Evolutionary conservation across 2,113 vertebrate species (phyloP).

Genomic region (Hylia prasina): DNA sequence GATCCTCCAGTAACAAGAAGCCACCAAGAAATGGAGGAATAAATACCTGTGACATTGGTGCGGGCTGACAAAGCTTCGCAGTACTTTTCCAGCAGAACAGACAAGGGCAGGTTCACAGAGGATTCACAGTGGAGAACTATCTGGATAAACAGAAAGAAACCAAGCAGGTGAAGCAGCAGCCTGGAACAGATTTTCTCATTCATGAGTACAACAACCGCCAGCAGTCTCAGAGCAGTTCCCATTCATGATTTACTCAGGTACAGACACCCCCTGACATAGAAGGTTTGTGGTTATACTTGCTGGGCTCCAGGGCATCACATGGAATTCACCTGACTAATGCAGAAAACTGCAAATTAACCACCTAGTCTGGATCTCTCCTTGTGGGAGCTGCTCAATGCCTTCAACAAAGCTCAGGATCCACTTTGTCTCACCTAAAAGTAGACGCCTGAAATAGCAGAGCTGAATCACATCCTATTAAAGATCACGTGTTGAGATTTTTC

Average conservation of each 20-base stretch:
- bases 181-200: not conserved
- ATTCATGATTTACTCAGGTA: not conserved
- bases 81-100: constrained; percentile 67
- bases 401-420: not conserved
- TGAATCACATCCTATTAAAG: not conserved
- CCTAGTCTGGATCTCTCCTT: not conserved
- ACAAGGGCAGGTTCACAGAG: constrained; percentile 48
- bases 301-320: not conserved
- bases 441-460: not conserved
- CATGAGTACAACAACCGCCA: not conserved
- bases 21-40: not conserved
- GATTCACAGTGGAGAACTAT: constrained; percentile 60
- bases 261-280: not conserved
- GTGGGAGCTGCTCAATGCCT: not conserved
- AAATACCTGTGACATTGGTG: constrained; percentile 73
- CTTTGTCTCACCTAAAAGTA: not conserved
- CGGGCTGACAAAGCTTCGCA: constrained; percentile 65
- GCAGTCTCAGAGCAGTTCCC: not conserved
- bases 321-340: not conserved
- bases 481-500: not conserved
- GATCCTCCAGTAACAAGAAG: constrained; percentile 16
- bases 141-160: constrained; percentile 31
- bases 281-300: not conserved
- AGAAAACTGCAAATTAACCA: not conserved
- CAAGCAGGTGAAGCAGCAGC: not conserved